Evolutionary conservation across 2,797 vertebrate genomes (phyloP).

Genomic region (Rhinophrynus dorsalis): DNA sequence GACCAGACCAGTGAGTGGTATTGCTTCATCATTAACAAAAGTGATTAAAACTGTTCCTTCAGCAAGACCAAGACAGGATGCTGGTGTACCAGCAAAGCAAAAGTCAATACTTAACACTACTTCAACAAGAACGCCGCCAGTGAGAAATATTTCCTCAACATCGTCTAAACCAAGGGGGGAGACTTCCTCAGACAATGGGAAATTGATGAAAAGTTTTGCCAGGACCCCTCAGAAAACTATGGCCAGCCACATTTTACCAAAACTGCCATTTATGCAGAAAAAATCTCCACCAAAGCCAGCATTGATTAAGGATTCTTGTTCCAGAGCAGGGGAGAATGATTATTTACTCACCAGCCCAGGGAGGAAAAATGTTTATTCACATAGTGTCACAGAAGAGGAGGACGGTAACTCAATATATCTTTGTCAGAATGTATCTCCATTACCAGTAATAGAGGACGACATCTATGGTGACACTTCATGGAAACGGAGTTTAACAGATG

Average conservation of each 20-base stretch:
- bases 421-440: neutral
- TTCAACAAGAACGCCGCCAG: slow-evolving; percentile 8
- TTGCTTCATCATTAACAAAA: slow-evolving; percentile 27
- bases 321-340: slow-evolving; percentile 30
- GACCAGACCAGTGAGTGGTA: neutral
- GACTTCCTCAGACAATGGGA: neutral
- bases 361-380: neutral
- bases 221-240: slow-evolving; percentile 19
- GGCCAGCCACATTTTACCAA: slow-evolving; percentile 32
- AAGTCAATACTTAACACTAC: neutral
- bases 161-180: neutral
- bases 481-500: slow-evolving; percentile 24
- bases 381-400: neutral
- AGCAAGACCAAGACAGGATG: slow-evolving; percentile 29
- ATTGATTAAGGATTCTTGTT: slow-evolving; percentile 11
- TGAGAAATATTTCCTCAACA: neutral
- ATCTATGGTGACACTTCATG: slow-evolving; percentile 17
- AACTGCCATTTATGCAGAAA: slow-evolving; percentile 34
- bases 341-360: slow-evolving; percentile 33
- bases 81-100: neutral
- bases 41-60: slow-evolving; percentile 25
- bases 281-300: slow-evolving; percentile 25
- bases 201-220: neutral
- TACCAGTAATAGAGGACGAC: neutral
- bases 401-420: neutral